Evolutionary conservation across 2,113 vertebrate genomes (phyloP), one percentile per base, ranked within the genome.

Genomic region (Tragelaphus scriptus): DNA sequence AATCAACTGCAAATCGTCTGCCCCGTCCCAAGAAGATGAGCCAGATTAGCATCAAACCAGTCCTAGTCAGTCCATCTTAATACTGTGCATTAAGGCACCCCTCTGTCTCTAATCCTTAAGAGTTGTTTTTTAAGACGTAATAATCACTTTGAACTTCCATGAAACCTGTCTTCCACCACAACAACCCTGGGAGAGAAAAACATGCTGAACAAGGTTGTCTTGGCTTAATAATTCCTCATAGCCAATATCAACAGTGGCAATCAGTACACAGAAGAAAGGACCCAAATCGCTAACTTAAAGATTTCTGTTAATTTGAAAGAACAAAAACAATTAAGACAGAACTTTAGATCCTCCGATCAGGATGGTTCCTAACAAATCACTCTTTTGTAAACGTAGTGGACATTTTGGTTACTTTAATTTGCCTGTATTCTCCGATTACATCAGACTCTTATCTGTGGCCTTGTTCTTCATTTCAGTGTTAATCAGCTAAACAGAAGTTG

Each of bases 381-480:
- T 97, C 95, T 92, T 97, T 98, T 97, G 98, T 99, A 98, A 98
- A 98, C 98, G 98, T 99, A 98, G 98, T 98, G 97, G 97, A 98
- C 96, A 98, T 98, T 98, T 98, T 98, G 98, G 84, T 99, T 98
- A 97, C 95, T 98, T 98, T 99, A 97, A 98, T 98, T 98, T 98
- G 98, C 98, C 98, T 98, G 98, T 98, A 98, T 98, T 97, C 98
- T 98, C 97, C 95, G 56, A 86, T 98, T 98, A 97, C 98, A 98
- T 98, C 99, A 98, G 98, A 99, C 98, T 99, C 98, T 99, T 99
- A 98, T 99, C 99, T 99, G 99, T 99, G 99, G 99, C 99, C 99
- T 99, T 99, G 99, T 99, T 99, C 99, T 99, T 99, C 99, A 99
- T 99, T 99, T 99, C 99, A 99, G 99, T 99, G 99, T 99, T 99